Evolutionary conservation across 2,888 invertebrate species (phyloP).

Genomic region (Phortica okadai): DNA sequence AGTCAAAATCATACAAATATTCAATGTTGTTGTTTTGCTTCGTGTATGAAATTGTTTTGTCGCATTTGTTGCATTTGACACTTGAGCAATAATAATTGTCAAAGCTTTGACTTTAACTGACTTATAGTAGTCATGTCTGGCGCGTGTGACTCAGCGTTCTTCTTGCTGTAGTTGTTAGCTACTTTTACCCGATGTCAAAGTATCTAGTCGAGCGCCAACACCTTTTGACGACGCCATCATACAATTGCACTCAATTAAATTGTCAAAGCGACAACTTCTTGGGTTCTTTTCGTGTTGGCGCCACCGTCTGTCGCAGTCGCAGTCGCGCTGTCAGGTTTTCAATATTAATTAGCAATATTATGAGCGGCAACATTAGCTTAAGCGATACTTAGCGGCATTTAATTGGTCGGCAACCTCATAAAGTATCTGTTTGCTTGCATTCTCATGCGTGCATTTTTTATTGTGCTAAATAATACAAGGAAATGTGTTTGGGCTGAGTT

Average conservation of each 20-base stretch:
- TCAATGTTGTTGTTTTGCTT: conserved; percentile 32
- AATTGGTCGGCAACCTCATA: neutral
- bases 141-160: neutral
- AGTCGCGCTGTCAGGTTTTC: conserved; percentile 40
- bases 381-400: neutral
- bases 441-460: neutral
- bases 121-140: conserved; percentile 47
- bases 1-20: conserved; percentile 32
- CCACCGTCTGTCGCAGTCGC: conserved; percentile 47
- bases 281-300: conserved; percentile 48
- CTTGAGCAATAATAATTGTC: conserved; percentile 68
- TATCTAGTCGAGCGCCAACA: conserved; percentile 21
- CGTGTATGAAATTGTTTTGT: conserved; percentile 39
- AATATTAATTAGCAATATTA: conserved; percentile 58
- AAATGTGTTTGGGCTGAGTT: neutral
- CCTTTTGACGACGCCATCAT: conserved; percentile 47
- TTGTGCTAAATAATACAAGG: conserved; percentile 5
- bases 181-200: conserved; percentile 23
- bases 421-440: neutral
- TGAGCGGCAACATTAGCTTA: conserved; percentile 23
- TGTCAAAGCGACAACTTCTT: conserved; percentile 51
- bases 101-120: conserved; percentile 65
- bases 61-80: conserved; percentile 54
- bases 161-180: neutral
- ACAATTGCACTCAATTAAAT: conserved; percentile 57